Evolutionary conservation across 1,140 invertebrate genomes (phyloP).

Genomic region (Brachionus manjavacas): DNA sequence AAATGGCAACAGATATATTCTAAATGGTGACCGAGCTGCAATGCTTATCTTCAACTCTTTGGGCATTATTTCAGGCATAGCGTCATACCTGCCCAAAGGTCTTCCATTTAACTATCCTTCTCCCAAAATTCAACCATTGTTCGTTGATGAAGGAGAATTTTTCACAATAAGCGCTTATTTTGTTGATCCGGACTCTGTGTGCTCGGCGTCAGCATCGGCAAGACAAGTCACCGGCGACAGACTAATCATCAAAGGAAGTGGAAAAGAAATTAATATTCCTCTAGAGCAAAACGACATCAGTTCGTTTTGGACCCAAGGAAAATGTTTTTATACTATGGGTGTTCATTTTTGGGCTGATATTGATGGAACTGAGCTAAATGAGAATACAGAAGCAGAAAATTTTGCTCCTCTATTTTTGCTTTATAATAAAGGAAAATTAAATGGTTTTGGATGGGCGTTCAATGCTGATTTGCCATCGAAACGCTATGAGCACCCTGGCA

Average conservation of each 20-base stretch:
- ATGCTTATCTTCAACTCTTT: constrained; percentile 51
- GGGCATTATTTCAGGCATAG: constrained; percentile 52
- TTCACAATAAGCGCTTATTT: constrained; percentile 42
- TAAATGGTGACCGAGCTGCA: constrained; percentile 47
- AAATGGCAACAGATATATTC: constrained; percentile 51
- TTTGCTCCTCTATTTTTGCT: constrained; percentile 51
- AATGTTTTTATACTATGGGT: constrained; percentile 53
- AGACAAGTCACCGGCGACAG: constrained; percentile 14
- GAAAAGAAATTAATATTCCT: constrained; percentile 46
- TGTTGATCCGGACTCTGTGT: constrained; percentile 40
- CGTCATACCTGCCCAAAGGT: not conserved
- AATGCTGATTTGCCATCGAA: constrained; percentile 43
- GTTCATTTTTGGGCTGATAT: constrained; percentile 50
- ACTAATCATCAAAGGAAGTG: constrained; percentile 43
- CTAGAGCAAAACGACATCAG: constrained; percentile 45
- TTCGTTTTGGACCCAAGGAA: constrained; percentile 50
- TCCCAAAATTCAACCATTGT: constrained; percentile 20
- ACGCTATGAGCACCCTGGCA: constrained; percentile 47
- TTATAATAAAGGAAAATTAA: constrained; percentile 51
- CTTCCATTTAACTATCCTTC: constrained; percentile 41
- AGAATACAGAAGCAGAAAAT: constrained; percentile 47
- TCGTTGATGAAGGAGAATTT: constrained; percentile 37
- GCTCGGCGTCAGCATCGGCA: not conserved
- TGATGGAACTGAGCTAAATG: constrained; percentile 41
- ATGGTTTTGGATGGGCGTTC: constrained; percentile 52